Conservation (phyloP, 2,888 invertebrate species). For the Synergus gifuensis region DNA sequence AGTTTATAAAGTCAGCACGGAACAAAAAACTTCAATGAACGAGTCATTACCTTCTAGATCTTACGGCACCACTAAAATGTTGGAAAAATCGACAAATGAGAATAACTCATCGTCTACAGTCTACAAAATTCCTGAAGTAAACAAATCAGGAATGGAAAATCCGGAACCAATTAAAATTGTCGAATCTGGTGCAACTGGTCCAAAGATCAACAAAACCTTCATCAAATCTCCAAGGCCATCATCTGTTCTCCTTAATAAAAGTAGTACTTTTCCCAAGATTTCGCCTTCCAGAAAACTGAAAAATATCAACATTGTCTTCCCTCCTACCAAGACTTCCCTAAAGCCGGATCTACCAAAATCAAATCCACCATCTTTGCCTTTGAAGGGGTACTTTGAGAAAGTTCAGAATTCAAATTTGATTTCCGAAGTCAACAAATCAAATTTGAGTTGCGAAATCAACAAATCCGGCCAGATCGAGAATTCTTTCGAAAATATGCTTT, state of each 20-base stretch:
- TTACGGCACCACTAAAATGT: not conserved
- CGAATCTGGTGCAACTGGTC: not conserved
- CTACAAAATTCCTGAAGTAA: not conserved
- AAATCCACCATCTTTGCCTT: not conserved
- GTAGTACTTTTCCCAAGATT: constrained; percentile 64
- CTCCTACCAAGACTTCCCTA: not conserved
- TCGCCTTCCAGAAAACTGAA: constrained; percentile 66
- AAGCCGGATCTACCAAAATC: not conserved
- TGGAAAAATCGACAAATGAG: not conserved
- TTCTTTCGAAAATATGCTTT: not conserved
- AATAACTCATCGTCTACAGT: not conserved
- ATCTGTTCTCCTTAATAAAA: constrained; percentile 39
- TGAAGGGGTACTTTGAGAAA: not conserved
- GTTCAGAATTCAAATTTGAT: not conserved
- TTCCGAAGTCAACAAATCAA: not conserved
- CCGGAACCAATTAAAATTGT: not conserved
- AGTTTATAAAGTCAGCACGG: not conserved
- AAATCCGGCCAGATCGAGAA: not conserved
- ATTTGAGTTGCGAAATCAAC: too few species aligned
- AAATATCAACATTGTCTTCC: constrained; percentile 63
- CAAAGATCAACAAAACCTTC: not conserved
- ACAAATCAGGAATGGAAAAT: not conserved
- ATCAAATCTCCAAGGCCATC: constrained; percentile 27
- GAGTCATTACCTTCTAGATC: not conserved
- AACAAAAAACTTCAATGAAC: not conserved